These are phyloP conservation scores for Nineta flava DNA, from an alignment of 2,888 invertebrate species.

Conservation along the genomic window DNA sequence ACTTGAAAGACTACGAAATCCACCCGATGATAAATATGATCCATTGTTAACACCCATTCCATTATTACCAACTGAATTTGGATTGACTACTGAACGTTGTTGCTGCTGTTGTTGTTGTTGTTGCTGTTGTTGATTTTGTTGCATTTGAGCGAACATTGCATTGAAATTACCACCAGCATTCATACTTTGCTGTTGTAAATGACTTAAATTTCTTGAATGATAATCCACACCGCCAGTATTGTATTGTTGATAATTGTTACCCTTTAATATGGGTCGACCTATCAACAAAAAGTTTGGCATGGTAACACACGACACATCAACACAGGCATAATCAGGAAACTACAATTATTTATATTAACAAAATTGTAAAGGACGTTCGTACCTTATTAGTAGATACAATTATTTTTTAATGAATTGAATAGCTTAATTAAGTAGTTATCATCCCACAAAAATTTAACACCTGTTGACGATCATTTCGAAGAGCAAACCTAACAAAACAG, in stretches of 20 bases:
- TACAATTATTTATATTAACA: too few relatives aligned
- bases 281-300: too few relatives aligned
- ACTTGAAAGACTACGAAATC: conserved; percentile 3
- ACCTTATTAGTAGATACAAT: too few relatives aligned
- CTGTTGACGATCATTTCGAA: too few relatives aligned
- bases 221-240: conserved; percentile 9
- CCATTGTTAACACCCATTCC: neutral
- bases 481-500: too few relatives aligned
- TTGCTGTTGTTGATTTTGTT: conserved; percentile 20
- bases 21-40: neutral
- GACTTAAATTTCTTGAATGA: conserved; percentile 14
- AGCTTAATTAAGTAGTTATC: too few relatives aligned
- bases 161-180: conserved; percentile 22
- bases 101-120: conserved; percentile 22
- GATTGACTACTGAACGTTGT: conserved; percentile 2
- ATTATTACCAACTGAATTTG: neutral
- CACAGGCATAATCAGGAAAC: too few relatives aligned
- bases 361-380: too few relatives aligned
- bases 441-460: too few relatives aligned
- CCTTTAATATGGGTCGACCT: conserved; percentile 43
- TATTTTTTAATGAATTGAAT: too few relatives aligned
- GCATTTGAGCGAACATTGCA: conserved; percentile 15
- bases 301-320: too few relatives aligned
- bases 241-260: conserved; percentile 25
- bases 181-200: conserved; percentile 21